Percentiles rank a stretch among this genome's conserved stretches.
phyloP scores from a whole-genome alignment of 2,113 vertebrate genomes.

The Entelurus aequoreus region DNA sequence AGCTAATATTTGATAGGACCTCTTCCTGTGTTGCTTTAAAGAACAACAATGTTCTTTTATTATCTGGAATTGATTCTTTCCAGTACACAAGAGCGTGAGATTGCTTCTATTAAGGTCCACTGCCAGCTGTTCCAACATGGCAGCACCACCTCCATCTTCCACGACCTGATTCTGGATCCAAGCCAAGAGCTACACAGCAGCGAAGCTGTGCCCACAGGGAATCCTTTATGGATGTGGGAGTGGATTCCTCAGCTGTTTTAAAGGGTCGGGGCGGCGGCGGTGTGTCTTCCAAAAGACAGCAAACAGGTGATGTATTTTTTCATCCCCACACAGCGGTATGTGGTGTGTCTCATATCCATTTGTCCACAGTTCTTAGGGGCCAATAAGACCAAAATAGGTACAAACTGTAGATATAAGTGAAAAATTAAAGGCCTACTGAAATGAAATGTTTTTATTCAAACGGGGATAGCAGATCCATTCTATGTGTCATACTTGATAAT shows the following conservation, averaged over 20 bases:
- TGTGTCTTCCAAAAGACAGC: slow-evolving; percentile 10
- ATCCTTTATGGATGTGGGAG: slow-evolving; percentile 32
- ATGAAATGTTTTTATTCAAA: too few relatives aligned
- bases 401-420: too few relatives aligned
- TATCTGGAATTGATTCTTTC: neutral
- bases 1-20: too few relatives aligned
- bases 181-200: slow-evolving; percentile 36
- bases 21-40: neutral
- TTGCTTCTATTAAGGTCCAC: slow-evolving; percentile 21
- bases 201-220: slow-evolving; percentile 22
- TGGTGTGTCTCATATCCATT: neutral
- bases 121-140: slow-evolving; percentile 29
- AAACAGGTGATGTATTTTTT: slow-evolving; percentile 22
- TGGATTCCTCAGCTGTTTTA: slow-evolving; percentile 17
- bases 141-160: neutral
- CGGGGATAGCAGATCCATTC: too few relatives aligned
- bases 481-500: too few relatives aligned
- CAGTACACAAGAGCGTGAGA: slow-evolving; percentile 11
- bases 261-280: slow-evolving; percentile 19
- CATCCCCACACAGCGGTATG: neutral
- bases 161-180: slow-evolving; percentile 28
- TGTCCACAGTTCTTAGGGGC: too few relatives aligned
- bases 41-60: neutral
- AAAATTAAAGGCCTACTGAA: too few relatives aligned
- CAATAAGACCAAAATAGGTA: too few relatives aligned